phyloP scores from a whole-genome alignment of 2,113 vertebrate species.

The Mola mola region DNA sequence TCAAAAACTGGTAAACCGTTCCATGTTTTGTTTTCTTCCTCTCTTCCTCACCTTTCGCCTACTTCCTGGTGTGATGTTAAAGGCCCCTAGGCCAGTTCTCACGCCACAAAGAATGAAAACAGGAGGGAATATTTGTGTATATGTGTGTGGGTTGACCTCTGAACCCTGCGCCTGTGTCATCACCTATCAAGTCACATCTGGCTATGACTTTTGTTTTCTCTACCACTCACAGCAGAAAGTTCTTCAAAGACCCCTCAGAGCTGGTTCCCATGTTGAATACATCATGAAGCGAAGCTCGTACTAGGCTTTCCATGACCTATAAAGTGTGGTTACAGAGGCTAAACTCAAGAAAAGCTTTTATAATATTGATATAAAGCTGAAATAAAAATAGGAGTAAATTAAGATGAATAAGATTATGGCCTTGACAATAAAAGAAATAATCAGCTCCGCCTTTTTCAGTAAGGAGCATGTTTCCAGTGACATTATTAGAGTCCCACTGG shows the following conservation, averaged over 20 bases:
- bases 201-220: conserved; percentile 35
- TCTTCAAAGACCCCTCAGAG: conserved; percentile 34
- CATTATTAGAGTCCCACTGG: too few relatives aligned
- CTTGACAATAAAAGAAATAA: too few relatives aligned
- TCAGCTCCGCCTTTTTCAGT: too few relatives aligned
- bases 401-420: too few relatives aligned
- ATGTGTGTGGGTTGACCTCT: conserved; percentile 52
- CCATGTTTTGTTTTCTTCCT: conserved; percentile 38
- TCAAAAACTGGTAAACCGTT: conserved; percentile 12
- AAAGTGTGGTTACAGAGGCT: too few relatives aligned
- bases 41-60: conserved; percentile 60
- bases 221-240: conserved; percentile 35
- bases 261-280: conserved; percentile 40
- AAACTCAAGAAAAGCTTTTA: too few relatives aligned
- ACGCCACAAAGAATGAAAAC: conserved; percentile 70
- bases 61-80: conserved; percentile 70
- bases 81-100: conserved; percentile 64
- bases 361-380: too few relatives aligned
- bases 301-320: too few relatives aligned
- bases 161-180: conserved; percentile 48
- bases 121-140: conserved; percentile 44
- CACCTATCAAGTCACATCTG: conserved; percentile 66
- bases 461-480: too few relatives aligned
- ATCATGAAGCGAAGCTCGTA: too few relatives aligned
- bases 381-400: too few relatives aligned